These are phyloP conservation scores for Drosophila kepulauana DNA, from an alignment of 1,140 invertebrate species.

Conservation along the genomic window DNA sequence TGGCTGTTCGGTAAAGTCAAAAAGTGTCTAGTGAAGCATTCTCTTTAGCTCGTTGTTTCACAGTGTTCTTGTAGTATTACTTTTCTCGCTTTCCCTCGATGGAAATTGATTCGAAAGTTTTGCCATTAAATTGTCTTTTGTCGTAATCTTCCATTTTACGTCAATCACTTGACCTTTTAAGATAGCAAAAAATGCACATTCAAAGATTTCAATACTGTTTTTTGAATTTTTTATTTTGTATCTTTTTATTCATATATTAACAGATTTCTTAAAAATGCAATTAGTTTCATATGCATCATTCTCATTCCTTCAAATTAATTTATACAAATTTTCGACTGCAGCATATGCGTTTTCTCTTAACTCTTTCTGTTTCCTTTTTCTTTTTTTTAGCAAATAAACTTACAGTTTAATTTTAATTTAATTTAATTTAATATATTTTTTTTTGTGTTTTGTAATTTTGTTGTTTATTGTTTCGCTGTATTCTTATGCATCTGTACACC, in stretches of 20 bases:
- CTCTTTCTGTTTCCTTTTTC: constrained; percentile 38
- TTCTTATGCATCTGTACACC: constrained; percentile 42
- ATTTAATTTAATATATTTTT: constrained; percentile 4
- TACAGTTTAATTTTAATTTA: constrained; percentile 28
- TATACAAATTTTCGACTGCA: constrained; percentile 52
- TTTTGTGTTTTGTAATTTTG: constrained; percentile 1
- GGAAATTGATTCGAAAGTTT: constrained; percentile 82
- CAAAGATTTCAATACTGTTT: constrained; percentile 6
- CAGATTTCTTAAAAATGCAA: constrained; percentile 82
- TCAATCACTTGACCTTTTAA: constrained; percentile 16
- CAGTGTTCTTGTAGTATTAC: constrained; percentile 33
- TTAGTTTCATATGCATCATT: constrained; percentile 76
- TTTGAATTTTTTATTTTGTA: constrained; percentile 42
- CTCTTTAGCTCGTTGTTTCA: constrained; percentile 20
- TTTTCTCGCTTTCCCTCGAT: constrained; percentile 42
- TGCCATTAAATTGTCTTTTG: constrained; percentile 80
- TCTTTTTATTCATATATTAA: constrained; percentile 79
- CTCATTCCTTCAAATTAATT: constrained; percentile 57
- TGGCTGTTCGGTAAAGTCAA: constrained; percentile 21
- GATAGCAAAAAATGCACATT: neutral
- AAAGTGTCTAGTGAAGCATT: constrained; percentile 27
- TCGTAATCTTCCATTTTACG: constrained; percentile 62
- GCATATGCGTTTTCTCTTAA: constrained; percentile 23
- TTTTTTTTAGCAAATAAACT: constrained; percentile 60
- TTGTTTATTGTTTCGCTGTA: constrained; percentile 37